A percentile compares a stretch with the other conserved stretches of the same genome.
phyloP scores from a whole-genome alignment of 2,888 invertebrate species.

The Palloptera scutellata region DNA sequence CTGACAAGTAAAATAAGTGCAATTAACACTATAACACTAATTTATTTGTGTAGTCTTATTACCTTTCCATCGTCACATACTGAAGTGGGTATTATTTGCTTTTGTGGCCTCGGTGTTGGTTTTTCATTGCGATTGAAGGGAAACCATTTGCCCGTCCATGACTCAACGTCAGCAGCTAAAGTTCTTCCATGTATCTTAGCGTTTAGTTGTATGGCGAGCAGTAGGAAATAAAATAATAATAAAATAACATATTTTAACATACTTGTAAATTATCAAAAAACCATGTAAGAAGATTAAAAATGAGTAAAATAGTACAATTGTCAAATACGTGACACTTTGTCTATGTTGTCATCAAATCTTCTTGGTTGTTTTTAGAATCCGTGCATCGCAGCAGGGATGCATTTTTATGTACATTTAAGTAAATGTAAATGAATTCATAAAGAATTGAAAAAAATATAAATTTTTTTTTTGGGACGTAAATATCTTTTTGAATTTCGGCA shows the following conservation, averaged over 20 bases:
- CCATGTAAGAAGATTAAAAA: conserved; percentile 39
- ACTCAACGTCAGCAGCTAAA: conserved; percentile 36
- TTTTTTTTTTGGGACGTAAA: neutral
- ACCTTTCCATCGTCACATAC: conserved; percentile 76
- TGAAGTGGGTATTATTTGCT: conserved; percentile 7
- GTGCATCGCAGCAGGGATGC: too few species aligned
- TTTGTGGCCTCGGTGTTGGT: conserved; percentile 18
- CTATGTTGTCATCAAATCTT: too few species aligned
- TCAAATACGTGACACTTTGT: neutral
- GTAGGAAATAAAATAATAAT: conserved; percentile 26
- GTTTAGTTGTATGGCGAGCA: conserved; percentile 20
- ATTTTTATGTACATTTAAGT: too few species aligned
- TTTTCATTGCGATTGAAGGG: conserved; percentile 44
- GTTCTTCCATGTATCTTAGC: conserved; percentile 25
- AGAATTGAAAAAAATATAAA: too few species aligned
- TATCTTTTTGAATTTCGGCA: neutral
- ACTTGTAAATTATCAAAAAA: conserved; percentile 42
- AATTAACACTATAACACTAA: too few species aligned
- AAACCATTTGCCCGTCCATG: conserved; percentile 63
- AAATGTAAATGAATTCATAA: too few species aligned
- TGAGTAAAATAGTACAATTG: too few species aligned
- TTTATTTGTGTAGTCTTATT: conserved; percentile 32
- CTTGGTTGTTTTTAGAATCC: too few species aligned
- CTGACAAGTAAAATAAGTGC: conserved; percentile 36
- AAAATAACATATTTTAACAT: conserved; percentile 34